A percentile compares a stretch with the other conserved stretches of the same genome.
phyloP scores from a whole-genome alignment of 2,113 vertebrate species.

The Etia nguti region DNA sequence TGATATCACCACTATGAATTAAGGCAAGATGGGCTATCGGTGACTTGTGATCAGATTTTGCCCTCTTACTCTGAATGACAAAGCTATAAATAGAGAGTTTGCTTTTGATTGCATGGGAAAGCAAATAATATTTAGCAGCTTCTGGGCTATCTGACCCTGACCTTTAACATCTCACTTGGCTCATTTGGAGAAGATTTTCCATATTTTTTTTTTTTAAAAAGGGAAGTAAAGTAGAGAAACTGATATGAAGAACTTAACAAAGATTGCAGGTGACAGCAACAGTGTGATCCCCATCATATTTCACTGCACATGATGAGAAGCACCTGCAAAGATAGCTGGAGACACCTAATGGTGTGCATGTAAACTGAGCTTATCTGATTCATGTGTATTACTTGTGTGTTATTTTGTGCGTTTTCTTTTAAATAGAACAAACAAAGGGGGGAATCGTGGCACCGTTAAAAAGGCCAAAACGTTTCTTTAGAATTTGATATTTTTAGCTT shows the following conservation, averaged over 20 bases:
- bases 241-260: neutral
- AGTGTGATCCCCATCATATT: neutral
- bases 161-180: neutral
- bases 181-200: neutral
- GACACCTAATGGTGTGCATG: conserved; percentile 22
- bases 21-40: conserved; percentile 6
- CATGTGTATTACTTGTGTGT: neutral
- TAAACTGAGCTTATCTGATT: neutral
- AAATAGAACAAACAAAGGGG: neutral
- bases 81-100: neutral
- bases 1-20: conserved; percentile 58
- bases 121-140: neutral
- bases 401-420: neutral
- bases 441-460: neutral
- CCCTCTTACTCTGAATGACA: neutral
- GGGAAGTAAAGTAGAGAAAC: neutral
- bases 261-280: neutral
- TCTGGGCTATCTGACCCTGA: neutral
- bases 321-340: conserved; percentile 42
- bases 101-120: neutral
- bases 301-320: neutral
- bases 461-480: neutral
- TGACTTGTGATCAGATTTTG: conserved; percentile 11
- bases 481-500: neutral
- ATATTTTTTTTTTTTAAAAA: neutral